These are phyloP conservation scores for Sycophaga agraensis DNA, from an alignment of 1,140 invertebrate genomes.

Conservation along the genomic window DNA sequence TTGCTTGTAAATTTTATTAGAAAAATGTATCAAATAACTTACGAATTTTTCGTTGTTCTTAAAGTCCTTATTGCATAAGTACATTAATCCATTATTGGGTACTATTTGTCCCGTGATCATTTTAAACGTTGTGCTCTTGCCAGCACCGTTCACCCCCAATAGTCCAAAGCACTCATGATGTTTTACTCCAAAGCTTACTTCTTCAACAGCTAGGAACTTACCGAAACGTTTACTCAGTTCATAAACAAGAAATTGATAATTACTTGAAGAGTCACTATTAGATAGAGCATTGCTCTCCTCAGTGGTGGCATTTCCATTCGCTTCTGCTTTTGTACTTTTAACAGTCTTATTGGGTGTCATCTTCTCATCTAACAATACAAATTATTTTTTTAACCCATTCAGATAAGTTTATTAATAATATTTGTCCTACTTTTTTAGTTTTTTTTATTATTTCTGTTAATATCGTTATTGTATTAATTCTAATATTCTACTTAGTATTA, in stretches of 20 bases:
- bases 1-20: too few relatives aligned
- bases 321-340: background rate
- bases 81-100: constrained; percentile 65
- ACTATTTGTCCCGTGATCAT: constrained; percentile 73
- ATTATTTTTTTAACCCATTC: too few relatives aligned
- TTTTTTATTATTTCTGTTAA: too few relatives aligned
- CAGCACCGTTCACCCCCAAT: constrained; percentile 78
- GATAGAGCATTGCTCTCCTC: constrained; percentile 23
- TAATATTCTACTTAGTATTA: too few relatives aligned
- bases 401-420: too few relatives aligned
- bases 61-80: constrained; percentile 46
- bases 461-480: background rate
- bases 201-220: constrained; percentile 66
- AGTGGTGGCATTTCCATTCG: constrained; percentile 5
- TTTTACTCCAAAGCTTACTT: constrained; percentile 70
- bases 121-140: constrained; percentile 88
- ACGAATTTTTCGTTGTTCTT: constrained; percentile 56
- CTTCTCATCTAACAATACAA: background rate
- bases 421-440: too few relatives aligned
- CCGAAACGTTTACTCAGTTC: constrained; percentile 72
- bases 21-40: too few relatives aligned
- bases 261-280: constrained; percentile 23
- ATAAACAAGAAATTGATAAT: constrained; percentile 49
- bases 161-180: constrained; percentile 84
- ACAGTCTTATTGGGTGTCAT: background rate